Evolutionary conservation across 2,797 vertebrate species (phyloP).

Genomic region (Dipus sagitta): DNA sequence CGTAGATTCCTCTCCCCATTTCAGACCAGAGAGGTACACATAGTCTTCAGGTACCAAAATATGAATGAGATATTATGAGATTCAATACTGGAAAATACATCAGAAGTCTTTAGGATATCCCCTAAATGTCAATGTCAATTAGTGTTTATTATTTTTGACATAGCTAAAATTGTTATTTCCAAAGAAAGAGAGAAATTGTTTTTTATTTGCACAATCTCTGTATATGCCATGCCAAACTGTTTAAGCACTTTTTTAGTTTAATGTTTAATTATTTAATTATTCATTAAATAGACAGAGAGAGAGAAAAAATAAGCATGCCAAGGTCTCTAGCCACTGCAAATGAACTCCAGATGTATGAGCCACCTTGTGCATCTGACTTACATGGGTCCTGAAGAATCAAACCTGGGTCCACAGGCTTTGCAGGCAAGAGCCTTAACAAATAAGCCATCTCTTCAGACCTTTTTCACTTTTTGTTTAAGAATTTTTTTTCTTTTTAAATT

Average conservation of each 20-base stretch:
- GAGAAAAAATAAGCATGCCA: too few species aligned
- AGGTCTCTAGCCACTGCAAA: too few species aligned
- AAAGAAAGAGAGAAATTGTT: neutral
- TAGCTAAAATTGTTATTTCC: neutral
- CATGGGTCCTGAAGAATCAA: too few species aligned
- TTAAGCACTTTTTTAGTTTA: neutral
- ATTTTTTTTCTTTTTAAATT: too few species aligned
- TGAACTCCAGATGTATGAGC: too few species aligned
- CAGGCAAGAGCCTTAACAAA: too few species aligned
- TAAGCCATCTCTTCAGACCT: too few species aligned
- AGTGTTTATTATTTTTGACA: neutral
- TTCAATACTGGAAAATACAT: neutral
- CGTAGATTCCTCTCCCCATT: neutral
- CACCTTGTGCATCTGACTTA: too few species aligned
- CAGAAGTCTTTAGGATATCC: neutral
- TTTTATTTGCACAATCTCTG: neutral
- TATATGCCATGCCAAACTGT: neutral
- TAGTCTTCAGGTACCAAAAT: neutral
- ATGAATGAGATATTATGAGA: neutral
- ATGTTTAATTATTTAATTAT: too few species aligned
- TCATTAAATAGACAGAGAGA: too few species aligned
- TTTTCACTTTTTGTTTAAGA: too few species aligned
- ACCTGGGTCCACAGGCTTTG: too few species aligned
- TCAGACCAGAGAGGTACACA: neutral
- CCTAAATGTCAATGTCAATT: neutral